Evolutionary conservation across 2,113 vertebrate genomes (phyloP).

Genomic region (Myiozetetes cayanensis): DNA sequence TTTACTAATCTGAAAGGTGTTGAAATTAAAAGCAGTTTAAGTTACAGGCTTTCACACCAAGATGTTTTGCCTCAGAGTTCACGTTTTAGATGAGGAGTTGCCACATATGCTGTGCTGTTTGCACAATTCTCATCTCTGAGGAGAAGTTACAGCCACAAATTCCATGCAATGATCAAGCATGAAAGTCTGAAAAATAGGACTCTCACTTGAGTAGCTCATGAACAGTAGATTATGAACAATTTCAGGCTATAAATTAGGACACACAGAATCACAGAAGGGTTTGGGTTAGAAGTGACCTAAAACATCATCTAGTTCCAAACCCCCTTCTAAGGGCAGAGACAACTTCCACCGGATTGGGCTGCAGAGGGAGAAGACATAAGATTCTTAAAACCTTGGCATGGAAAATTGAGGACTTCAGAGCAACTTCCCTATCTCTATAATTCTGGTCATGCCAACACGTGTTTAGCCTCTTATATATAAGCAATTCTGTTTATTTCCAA

Average conservation of each 20-base stretch:
- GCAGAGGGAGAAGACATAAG: background rate
- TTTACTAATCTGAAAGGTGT: background rate
- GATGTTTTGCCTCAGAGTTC: background rate
- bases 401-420: background rate
- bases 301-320: background rate
- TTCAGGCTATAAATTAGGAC: background rate
- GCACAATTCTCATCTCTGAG: background rate
- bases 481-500: background rate
- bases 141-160: background rate
- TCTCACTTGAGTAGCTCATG: background rate
- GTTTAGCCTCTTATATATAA: background rate
- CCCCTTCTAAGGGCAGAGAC: background rate
- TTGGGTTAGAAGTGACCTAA: background rate
- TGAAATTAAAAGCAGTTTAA: slow-evolving; percentile 43
- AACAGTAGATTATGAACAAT: background rate
- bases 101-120: background rate
- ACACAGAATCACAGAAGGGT: background rate
- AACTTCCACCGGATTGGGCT: background rate
- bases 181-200: background rate
- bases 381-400: background rate
- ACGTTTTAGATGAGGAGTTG: background rate
- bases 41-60: slow-evolving; percentile 22
- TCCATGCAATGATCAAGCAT: background rate
- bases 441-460: background rate
- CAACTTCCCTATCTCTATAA: background rate